Evolutionary conservation across 2,797 vertebrate species (phyloP).

Genomic region (Sebastes variabilis): DNA sequence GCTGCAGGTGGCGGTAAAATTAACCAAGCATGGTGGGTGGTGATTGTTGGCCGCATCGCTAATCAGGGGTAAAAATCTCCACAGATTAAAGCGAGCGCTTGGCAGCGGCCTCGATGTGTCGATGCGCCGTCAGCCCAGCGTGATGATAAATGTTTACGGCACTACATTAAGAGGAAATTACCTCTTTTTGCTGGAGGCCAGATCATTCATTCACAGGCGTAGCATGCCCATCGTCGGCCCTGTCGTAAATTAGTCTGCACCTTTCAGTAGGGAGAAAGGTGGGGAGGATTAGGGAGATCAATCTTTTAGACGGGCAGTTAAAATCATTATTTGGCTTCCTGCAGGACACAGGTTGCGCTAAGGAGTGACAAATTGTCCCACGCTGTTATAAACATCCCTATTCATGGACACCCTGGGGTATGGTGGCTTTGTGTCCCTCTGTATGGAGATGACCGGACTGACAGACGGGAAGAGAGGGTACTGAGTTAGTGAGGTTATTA

Average conservation of each 20-base stretch:
- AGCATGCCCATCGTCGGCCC: constrained; percentile 52
- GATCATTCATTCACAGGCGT: constrained; percentile 71
- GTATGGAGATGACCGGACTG: constrained; percentile 41
- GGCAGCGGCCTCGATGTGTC: constrained; percentile 47
- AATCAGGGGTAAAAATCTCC: constrained; percentile 61
- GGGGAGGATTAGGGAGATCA: constrained; percentile 73
- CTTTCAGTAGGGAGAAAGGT: constrained; percentile 62
- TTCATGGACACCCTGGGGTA: constrained; percentile 40
- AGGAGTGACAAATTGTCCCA: constrained; percentile 70
- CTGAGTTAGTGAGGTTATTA: constrained; percentile 63
- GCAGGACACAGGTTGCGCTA: constrained; percentile 67
- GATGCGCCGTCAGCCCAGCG: constrained; percentile 50
- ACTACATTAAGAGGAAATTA: constrained; percentile 80
- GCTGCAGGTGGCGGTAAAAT: constrained; percentile 36
- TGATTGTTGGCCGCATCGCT: constrained; percentile 31
- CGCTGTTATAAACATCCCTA: constrained; percentile 67
- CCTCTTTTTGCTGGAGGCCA: constrained; percentile 72
- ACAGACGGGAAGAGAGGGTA: constrained; percentile 19
- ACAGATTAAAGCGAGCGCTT: constrained; percentile 48
- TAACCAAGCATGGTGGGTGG: constrained; percentile 39
- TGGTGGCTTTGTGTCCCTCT: constrained; percentile 27
- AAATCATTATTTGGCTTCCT: constrained; percentile 82
- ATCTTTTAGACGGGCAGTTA: constrained; percentile 75
- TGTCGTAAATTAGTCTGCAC: constrained; percentile 73
- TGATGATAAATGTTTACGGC: constrained; percentile 80